A percentile compares a stretch with the other conserved stretches of the same genome.
Evolutionary conservation across 2,888 invertebrate genomes (phyloP).

Genomic region (Orthonevra nobilis): DNA sequence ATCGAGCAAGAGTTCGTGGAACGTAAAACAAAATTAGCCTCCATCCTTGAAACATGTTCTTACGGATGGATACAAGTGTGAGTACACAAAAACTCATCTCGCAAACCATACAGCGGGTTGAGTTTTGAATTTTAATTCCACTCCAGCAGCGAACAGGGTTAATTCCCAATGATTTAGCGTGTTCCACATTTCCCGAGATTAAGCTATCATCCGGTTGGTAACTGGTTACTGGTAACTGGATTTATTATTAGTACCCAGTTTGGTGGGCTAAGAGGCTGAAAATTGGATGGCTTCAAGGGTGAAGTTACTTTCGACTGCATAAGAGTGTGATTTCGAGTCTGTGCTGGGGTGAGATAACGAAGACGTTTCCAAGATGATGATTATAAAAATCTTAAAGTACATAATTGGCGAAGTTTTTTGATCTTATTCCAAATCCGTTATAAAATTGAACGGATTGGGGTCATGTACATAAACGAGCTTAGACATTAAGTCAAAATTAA

Average conservation of each 20-base stretch:
- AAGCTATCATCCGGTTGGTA: constrained; percentile 70
- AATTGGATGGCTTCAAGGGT: constrained; percentile 1
- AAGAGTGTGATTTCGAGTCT: constrained; percentile 59
- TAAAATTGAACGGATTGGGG: constrained; percentile 32
- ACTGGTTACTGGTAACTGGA: constrained; percentile 60
- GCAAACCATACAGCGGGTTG: not conserved
- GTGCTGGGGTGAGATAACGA: not conserved
- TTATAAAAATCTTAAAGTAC: constrained; percentile 31
- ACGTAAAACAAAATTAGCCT: constrained; percentile 43
- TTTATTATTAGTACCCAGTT: constrained; percentile 59
- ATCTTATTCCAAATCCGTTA: too few species aligned
- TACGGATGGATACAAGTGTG: constrained; percentile 5
- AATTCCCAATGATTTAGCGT: constrained; percentile 69
- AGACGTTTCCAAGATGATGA: constrained; percentile 13
- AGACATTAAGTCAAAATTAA: constrained; percentile 18
- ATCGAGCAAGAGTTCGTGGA: constrained; percentile 37
- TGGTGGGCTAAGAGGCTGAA: constrained; percentile 5
- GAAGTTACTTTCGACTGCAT: constrained; percentile 59
- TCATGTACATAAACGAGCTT: constrained; percentile 12
- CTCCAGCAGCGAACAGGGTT: constrained; percentile 68
- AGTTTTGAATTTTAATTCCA: constrained; percentile 63
- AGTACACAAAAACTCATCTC: not conserved
- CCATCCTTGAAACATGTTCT: constrained; percentile 5
- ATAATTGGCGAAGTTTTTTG: constrained; percentile 53
- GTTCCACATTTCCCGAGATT: constrained; percentile 70